These are phyloP conservation scores for Nycticorax nycticorax DNA, from an alignment of 2,113 vertebrate genomes.

Conservation along the genomic window DNA sequence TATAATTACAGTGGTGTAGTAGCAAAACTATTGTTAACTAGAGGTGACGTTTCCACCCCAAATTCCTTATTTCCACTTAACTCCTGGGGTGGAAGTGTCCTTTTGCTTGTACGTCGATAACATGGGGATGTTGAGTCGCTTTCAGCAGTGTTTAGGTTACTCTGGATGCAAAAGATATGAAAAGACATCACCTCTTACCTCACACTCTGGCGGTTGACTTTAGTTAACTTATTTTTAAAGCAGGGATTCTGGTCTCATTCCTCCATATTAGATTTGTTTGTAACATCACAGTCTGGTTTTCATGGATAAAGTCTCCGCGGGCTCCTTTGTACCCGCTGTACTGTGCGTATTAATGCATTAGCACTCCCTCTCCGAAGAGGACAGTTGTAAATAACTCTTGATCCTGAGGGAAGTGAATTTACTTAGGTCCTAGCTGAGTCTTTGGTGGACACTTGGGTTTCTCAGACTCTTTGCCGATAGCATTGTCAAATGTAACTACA, in stretches of 20 bases:
- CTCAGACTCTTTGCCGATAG: neutral
- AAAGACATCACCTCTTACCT: neutral
- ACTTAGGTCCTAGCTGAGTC: neutral
- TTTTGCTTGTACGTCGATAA: neutral
- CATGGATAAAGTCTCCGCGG: neutral
- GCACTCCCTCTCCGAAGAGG: neutral
- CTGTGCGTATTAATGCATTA: neutral
- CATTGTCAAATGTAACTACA: neutral
- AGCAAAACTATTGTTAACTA: neutral
- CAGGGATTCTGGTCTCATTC: neutral
- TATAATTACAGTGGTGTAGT: neutral
- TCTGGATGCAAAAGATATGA: neutral
- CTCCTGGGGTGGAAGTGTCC: neutral
- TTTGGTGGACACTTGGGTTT: rapidly evolving
- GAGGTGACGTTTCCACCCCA: neutral
- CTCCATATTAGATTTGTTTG: neutral
- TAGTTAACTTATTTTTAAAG: neutral
- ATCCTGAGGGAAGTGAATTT: neutral
- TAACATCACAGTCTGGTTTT: neutral
- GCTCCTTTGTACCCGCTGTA: rapidly evolving
- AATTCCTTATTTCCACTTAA: neutral
- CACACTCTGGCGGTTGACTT: neutral
- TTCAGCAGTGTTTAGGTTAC: neutral
- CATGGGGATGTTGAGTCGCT: neutral
- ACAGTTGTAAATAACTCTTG: neutral